These are phyloP conservation scores for Netelia fuscicornis DNA, from an alignment of 2,888 invertebrate genomes.

Conservation along the genomic window DNA sequence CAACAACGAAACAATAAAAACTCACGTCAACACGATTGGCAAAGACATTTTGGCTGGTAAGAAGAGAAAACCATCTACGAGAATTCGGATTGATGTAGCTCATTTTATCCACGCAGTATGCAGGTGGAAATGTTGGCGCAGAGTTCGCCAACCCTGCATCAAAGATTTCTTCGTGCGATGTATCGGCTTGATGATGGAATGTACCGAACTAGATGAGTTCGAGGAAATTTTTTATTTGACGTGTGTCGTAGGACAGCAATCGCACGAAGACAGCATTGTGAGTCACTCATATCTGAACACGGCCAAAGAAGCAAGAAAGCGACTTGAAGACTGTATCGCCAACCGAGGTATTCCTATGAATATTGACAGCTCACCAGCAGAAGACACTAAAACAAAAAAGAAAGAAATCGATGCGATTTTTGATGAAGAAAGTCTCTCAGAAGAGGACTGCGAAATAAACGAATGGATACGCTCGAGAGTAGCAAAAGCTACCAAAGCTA, in stretches of 20 bases:
- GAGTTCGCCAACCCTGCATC: conserved; percentile 8
- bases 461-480: conserved; percentile 3
- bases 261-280: conserved; percentile 39
- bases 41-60: background rate
- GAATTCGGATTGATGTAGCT: conserved; percentile 57
- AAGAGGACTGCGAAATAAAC: background rate
- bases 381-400: background rate
- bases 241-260: conserved; percentile 52
- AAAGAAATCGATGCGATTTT: background rate
- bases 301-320: conserved; percentile 39
- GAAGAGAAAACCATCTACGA: conserved; percentile 5
- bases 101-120: conserved; percentile 54
- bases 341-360: background rate
- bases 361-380: background rate
- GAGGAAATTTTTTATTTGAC: conserved; percentile 54
- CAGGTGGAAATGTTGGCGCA: conserved; percentile 48
- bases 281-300: background rate
- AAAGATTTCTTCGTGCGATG: conserved; percentile 59
- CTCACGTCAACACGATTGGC: background rate
- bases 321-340: conserved; percentile 46
- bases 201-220: conserved; percentile 37
- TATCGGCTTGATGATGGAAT: conserved; percentile 57
- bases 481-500: background rate
- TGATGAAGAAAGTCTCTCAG: background rate
- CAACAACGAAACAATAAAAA: background rate